phyloP scores from a whole-genome alignment of 2,113 vertebrate genomes.

The Morone saxatilis region DNA sequence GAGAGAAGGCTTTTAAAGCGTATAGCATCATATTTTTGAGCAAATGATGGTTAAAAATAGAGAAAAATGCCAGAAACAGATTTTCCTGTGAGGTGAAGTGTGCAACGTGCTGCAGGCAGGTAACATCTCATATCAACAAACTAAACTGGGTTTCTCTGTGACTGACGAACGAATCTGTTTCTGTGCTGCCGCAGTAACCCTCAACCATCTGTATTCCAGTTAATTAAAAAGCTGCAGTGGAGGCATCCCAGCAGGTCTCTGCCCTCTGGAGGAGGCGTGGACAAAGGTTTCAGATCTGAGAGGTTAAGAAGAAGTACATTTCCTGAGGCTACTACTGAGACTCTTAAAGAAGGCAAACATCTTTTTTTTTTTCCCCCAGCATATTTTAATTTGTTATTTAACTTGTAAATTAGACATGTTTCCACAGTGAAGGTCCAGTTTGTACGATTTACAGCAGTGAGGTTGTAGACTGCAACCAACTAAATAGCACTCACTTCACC shows the following conservation, averaged over 20 bases:
- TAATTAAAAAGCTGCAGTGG: not conserved
- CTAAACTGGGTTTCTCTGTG: not conserved
- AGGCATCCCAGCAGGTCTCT: not conserved
- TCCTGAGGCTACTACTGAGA: not conserved
- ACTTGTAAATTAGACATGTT: no score
- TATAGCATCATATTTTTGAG: no score
- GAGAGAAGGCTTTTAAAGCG: no score
- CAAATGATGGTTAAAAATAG: not conserved
- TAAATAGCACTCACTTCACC: no score
- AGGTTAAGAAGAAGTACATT: not conserved
- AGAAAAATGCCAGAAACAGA: not conserved
- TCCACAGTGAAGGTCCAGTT: not conserved
- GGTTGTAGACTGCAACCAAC: no score
- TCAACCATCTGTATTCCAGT: not conserved
- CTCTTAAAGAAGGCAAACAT: not conserved
- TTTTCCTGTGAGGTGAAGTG: not conserved
- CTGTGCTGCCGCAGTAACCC: not conserved
- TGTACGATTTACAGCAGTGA: no score
- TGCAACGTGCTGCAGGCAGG: not conserved
- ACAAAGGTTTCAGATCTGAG: not conserved
- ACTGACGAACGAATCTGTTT: not conserved
- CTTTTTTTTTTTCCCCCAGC: no score
- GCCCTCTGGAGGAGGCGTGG: not conserved
- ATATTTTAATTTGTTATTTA: no score
- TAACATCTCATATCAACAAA: not conserved